Evolutionary conservation across 2,888 invertebrate genomes (phyloP).

Genomic region (Cryptus armator): DNA sequence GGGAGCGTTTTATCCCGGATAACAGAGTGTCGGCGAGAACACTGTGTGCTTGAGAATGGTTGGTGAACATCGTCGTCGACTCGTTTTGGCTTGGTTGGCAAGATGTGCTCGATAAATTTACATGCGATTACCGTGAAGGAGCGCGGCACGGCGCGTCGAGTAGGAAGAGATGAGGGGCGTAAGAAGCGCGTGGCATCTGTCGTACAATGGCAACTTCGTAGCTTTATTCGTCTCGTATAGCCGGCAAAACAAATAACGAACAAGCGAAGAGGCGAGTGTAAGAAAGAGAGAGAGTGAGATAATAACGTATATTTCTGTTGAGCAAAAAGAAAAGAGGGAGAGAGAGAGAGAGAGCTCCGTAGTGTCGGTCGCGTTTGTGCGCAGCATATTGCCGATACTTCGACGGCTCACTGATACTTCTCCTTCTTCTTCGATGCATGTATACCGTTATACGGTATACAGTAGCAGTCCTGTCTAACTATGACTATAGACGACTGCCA

Average conservation of each 20-base stretch:
- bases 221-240: slow-evolving; percentile 24
- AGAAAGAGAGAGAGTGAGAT: not conserved
- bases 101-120: slow-evolving; percentile 55
- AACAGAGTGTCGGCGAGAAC: slow-evolving; percentile 36
- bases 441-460: slow-evolving; percentile 12
- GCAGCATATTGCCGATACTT: slow-evolving; percentile 61
- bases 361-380: slow-evolving; percentile 18
- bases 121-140: slow-evolving; percentile 54
- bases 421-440: slow-evolving; percentile 36
- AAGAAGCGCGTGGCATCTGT: slow-evolving; percentile 58
- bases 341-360: not conserved
- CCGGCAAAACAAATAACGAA: slow-evolving; percentile 37
- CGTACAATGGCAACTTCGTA: slow-evolving; percentile 46
- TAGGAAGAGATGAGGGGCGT: not conserved
- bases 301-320: not conserved
- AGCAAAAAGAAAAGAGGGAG: not conserved
- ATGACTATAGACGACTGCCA: slow-evolving; percentile 53
- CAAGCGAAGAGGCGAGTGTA: slow-evolving; percentile 6
- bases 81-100: slow-evolving; percentile 16
- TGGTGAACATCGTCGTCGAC: slow-evolving; percentile 34
- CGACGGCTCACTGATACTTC: slow-evolving; percentile 46
- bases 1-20: slow-evolving; percentile 31
- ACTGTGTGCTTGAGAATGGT: slow-evolving; percentile 41
- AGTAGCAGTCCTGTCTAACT: slow-evolving; percentile 24
- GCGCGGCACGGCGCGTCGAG: slow-evolving; percentile 16